A percentile compares a stretch with the other conserved stretches of the same genome.
Evolutionary conservation across 2,888 invertebrate species (phyloP).

Genomic region (Hoplodrina ambigua): DNA sequence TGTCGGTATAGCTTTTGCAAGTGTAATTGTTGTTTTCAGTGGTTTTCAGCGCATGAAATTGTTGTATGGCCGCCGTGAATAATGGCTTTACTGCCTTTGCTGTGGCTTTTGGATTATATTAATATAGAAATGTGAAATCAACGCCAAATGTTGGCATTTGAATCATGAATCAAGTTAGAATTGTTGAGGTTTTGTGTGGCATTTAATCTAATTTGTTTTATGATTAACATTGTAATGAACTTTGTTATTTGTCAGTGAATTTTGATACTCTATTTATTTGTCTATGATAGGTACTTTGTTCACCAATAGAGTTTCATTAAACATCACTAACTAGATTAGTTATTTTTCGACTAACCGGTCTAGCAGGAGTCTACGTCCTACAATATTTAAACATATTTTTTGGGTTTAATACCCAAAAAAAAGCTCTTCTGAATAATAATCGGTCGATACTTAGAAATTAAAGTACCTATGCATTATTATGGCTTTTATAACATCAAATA

Average conservation of each 20-base stretch:
- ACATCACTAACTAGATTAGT: no score
- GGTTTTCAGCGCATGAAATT: conserved; percentile 69
- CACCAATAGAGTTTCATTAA: no score
- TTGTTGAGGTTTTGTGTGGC: conserved; percentile 9
- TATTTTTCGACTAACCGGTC: no score
- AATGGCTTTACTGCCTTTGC: conserved; percentile 50
- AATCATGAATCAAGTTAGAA: conserved; percentile 16
- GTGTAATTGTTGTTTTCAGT: conserved; percentile 68
- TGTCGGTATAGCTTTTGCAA: conserved; percentile 63
- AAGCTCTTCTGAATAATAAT: no score
- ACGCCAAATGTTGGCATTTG: conserved; percentile 23
- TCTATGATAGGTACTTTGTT: no score
- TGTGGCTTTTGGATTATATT: conserved; percentile 51
- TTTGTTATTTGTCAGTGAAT: neutral
- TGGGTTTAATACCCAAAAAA: no score
- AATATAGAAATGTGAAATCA: conserved; percentile 25
- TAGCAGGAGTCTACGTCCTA: no score
- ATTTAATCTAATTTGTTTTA: neutral
- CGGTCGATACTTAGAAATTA: no score
- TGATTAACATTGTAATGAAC: neutral
- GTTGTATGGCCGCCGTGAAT: conserved; percentile 62
- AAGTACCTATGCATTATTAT: no score
- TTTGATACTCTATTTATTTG: neutral
- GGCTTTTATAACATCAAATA: no score
- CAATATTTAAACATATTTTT: no score